Evolutionary conservation across 2,797 vertebrate species (phyloP).

Genomic region (Chromis chromis): DNA sequence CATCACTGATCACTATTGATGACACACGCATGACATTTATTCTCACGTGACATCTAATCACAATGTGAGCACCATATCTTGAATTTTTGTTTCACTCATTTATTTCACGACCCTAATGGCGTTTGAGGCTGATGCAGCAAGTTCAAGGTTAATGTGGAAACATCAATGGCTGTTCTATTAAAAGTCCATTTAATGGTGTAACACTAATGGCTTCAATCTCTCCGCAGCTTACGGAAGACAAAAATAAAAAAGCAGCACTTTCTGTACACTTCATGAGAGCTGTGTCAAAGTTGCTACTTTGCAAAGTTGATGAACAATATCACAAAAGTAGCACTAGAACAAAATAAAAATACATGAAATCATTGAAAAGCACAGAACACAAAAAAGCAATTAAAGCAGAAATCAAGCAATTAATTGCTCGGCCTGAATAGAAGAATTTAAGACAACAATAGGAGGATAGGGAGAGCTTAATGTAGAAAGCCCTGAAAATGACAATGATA

Average conservation of each 20-base stretch:
- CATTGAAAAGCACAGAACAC: slow-evolving; percentile 12
- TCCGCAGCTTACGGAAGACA: background rate
- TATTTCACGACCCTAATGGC: slow-evolving; percentile 11
- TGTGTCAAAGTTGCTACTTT: slow-evolving; percentile 21
- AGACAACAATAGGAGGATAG: slow-evolving; percentile 3
- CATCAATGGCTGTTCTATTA: background rate
- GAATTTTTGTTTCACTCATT: background rate
- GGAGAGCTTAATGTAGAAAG: slow-evolving; percentile 11
- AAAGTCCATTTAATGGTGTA: slow-evolving; percentile 20
- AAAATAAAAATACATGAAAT: background rate
- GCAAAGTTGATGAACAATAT: slow-evolving; percentile 15
- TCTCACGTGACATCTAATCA: background rate
- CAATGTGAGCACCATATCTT: background rate
- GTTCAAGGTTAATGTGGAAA: slow-evolving; percentile 27
- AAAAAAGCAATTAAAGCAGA: slow-evolving; percentile 27
- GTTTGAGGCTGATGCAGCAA: background rate
- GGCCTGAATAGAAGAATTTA: slow-evolving; percentile 20
- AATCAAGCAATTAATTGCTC: slow-evolving; percentile 18
- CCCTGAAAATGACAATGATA: slow-evolving; percentile 24
- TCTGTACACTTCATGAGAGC: slow-evolving; percentile 5
- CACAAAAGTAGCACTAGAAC: background rate
- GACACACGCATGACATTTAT: background rate
- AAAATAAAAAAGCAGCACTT: slow-evolving; percentile 3
- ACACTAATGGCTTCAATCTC: slow-evolving; percentile 13
- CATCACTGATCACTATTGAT: slow-evolving; percentile 2